Evolutionary conservation across 1,140 invertebrate species (phyloP).

Genomic region (Platyscapa corneri): DNA sequence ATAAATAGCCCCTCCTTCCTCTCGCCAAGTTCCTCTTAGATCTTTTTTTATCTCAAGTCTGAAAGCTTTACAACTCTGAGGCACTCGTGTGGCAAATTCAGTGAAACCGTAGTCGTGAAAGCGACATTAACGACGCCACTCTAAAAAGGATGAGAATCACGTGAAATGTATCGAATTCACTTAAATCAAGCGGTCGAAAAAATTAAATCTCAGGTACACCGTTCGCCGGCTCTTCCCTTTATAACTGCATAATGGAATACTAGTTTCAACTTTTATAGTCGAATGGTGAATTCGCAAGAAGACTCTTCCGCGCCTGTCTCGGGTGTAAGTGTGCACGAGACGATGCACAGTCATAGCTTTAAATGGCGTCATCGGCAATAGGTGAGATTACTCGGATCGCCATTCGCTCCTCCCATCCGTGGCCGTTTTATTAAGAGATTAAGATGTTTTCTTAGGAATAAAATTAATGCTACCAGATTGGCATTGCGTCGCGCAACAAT

Average conservation of each 20-base stretch:
- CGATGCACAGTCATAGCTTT: no score
- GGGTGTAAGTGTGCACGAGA: no score
- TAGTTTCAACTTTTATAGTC: no score
- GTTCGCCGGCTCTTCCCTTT: no score
- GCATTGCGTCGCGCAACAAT: no score
- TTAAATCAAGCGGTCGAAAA: background rate
- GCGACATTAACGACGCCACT: conserved; percentile 1
- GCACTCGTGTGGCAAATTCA: background rate
- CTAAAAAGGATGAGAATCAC: background rate
- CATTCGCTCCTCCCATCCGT: background rate
- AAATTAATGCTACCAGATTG: no score
- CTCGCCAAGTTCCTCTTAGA: background rate
- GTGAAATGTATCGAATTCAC: background rate
- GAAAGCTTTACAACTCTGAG: conserved; percentile 5
- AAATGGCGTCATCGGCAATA: background rate
- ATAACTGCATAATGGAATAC: no score
- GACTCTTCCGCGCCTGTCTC: no score
- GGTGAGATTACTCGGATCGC: background rate
- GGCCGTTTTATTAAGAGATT: background rate
- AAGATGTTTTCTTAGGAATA: background rate
- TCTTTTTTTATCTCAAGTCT: background rate
- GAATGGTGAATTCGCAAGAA: no score
- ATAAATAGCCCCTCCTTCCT: background rate
- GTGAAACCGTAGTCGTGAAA: background rate
- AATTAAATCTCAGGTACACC: background rate